A percentile compares a stretch with the other conserved stretches of the same genome.
phyloP scores from a whole-genome alignment of 2,113 vertebrate genomes.

The Phaetusa simplex region DNA sequence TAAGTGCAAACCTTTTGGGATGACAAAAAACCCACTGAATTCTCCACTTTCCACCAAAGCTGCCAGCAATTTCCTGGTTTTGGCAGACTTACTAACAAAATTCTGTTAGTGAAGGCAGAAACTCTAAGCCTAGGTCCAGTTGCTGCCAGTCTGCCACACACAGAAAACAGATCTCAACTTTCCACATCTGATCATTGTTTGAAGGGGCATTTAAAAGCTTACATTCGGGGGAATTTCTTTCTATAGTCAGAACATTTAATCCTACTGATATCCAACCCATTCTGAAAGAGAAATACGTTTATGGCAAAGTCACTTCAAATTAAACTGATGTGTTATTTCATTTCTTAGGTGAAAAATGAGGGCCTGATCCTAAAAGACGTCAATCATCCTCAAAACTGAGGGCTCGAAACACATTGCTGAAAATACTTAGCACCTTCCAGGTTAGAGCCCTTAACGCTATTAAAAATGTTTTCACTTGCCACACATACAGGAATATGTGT shows the following conservation, averaged over 20 bases:
- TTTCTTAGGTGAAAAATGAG: slow-evolving; percentile 28
- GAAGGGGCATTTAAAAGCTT: slow-evolving; percentile 61
- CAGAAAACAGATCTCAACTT: slow-evolving; percentile 34
- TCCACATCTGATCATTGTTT: slow-evolving; percentile 46
- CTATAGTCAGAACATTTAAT: slow-evolving; percentile 4
- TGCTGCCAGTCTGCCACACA: slow-evolving; percentile 57
- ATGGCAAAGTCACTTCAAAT: slow-evolving; percentile 47
- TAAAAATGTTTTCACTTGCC: slow-evolving; percentile 21
- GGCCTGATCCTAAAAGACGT: background rate
- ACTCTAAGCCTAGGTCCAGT: slow-evolving; percentile 52
- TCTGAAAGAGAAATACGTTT: slow-evolving; percentile 8
- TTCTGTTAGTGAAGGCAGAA: slow-evolving; percentile 62
- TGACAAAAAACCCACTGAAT: slow-evolving; percentile 63
- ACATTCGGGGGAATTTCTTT: background rate
- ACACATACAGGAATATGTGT: background rate
- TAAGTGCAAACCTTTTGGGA: slow-evolving; percentile 54
- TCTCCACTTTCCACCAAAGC: slow-evolving; percentile 59
- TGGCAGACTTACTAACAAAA: slow-evolving; percentile 62
- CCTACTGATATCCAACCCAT: slow-evolving; percentile 27
- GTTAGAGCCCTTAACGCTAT: background rate
- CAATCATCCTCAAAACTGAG: background rate
- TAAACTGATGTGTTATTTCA: slow-evolving; percentile 29
- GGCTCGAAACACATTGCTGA: background rate
- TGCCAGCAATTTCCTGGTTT: slow-evolving; percentile 62
- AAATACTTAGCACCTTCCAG: slow-evolving; percentile 24